These are phyloP conservation scores for Cerceris rybyensis DNA, from an alignment of 2,888 invertebrate genomes.

Conservation along the genomic window DNA sequence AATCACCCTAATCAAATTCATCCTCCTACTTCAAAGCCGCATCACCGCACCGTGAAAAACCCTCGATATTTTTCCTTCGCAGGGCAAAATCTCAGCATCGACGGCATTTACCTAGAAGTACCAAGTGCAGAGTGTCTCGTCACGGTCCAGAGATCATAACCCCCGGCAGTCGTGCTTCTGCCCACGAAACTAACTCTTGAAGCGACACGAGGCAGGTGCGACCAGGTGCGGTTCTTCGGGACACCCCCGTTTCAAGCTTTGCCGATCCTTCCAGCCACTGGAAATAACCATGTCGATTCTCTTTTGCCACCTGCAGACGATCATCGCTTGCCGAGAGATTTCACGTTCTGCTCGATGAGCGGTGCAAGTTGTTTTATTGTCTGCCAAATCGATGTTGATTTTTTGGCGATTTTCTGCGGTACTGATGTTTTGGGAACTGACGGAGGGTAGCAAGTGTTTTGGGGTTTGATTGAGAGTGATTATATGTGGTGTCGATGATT, in stretches of 20 bases:
- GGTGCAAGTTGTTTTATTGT: too few relatives aligned
- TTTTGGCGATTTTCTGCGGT: too few relatives aligned
- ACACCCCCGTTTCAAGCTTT: conserved; percentile 49
- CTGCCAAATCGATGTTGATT: too few relatives aligned
- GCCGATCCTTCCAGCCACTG: conserved; percentile 33
- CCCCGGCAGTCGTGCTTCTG: conserved; percentile 46
- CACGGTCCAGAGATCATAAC: conserved; percentile 63
- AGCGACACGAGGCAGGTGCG: conserved; percentile 74
- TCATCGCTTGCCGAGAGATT: conserved; percentile 30
- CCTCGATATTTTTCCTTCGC: conserved; percentile 30
- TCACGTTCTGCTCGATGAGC: background rate
- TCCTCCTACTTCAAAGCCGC: background rate
- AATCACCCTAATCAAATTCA: background rate
- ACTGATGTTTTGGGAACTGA: too few relatives aligned
- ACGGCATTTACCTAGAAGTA: conserved; percentile 51
- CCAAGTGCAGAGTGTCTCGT: conserved; percentile 38
- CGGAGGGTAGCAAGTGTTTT: too few relatives aligned
- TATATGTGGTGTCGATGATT: too few relatives aligned
- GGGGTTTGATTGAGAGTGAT: too few relatives aligned
- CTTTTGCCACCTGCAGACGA: conserved; percentile 55
- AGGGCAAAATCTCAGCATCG: conserved; percentile 40
- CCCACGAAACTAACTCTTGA: conserved; percentile 43
- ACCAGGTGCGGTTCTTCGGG: conserved; percentile 64
- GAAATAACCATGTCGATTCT: conserved; percentile 18
- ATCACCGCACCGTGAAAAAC: conserved; percentile 23